Evolutionary conservation across 2,888 invertebrate genomes (phyloP).

Genomic region (Catocala fraxini): DNA sequence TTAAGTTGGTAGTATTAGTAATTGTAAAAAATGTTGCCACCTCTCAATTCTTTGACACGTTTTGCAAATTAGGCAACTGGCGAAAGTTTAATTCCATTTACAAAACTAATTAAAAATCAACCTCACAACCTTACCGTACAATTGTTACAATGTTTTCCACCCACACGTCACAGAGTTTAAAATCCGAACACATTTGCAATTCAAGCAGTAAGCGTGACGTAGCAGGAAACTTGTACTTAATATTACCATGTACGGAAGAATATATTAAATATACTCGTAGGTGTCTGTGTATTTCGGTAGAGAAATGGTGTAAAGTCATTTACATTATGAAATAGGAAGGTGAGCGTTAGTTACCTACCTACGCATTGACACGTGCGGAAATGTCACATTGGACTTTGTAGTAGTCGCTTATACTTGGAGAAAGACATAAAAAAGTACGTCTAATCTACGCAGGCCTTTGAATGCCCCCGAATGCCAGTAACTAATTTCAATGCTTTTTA

Average conservation of each 20-base stretch:
- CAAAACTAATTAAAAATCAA: background rate
- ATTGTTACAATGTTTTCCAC: slow-evolving; percentile 46
- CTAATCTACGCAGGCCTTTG: too few relatives aligned
- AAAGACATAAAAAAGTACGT: too few relatives aligned
- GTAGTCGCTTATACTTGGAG: too few relatives aligned
- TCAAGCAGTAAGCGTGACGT: slow-evolving; percentile 70
- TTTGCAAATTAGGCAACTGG: too few relatives aligned
- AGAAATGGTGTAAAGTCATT: slow-evolving; percentile 12
- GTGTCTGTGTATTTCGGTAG: background rate
- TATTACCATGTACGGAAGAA: slow-evolving; percentile 53
- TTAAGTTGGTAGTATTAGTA: too few relatives aligned
- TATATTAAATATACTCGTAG: slow-evolving; percentile 42
- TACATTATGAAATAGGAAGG: slow-evolving; percentile 8
- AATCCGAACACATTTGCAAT: slow-evolving; percentile 76
- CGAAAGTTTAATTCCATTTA: background rate
- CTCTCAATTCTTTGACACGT: too few relatives aligned
- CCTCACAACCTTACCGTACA: background rate
- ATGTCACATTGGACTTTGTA: background rate
- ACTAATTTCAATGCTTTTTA: too few relatives aligned
- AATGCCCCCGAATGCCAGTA: too few relatives aligned
- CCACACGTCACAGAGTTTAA: slow-evolving; percentile 75
- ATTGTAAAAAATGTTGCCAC: too few relatives aligned
- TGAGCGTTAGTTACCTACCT: slow-evolving; percentile 3
- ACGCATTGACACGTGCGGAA: background rate
- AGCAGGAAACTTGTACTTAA: slow-evolving; percentile 71